Base-by-base conservation (phyloP, 2,797 vertebrate genomes). In the Sebastes wilsoni region DNA sequence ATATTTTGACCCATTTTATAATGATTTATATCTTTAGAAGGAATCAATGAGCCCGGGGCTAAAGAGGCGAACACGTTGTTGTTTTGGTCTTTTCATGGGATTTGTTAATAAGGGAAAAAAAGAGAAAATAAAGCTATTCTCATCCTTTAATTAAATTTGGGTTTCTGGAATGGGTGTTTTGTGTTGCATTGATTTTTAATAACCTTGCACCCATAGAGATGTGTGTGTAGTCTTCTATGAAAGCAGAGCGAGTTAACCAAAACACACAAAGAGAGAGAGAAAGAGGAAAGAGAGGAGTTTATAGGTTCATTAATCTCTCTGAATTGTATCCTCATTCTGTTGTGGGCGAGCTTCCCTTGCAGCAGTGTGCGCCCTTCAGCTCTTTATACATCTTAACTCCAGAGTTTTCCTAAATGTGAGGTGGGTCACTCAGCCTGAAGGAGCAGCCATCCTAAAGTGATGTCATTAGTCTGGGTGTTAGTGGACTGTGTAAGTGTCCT, bases 401-500 rank as follows among this genome's bases (percentile, higher is more conserved):
- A 38, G 9, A 62, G 46, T 54, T 65, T 22, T 42, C 18, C 27
- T 22, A 25, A 74, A 36, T 23, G 56, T 20, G 32, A 32, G 62
- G 27, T 5, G 38, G 64, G 54, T 78, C 64, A 65, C n/a, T 20
- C 12, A 3, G 25, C 54, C 36, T 42, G n/a, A 16, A 60, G 49
- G 66, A 64, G 77, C 52, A 77, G 54, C 25, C 79, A 66, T 60
- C 66, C 71, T 58, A n/a, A 78, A 71, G 13, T 79, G 69, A 83
- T 72, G 64, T 20, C 73, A 81, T 80, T 70, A 84, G 68, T 74
- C 66, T 77, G 69, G 42, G 54, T 74, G 64, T 79, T 81, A 56
- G 34, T 73, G 79, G 76, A 25, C 72, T 23, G 74, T 82, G 71
- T 54, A 46, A 58, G 66, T 66, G 83, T 76, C 60, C 83, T 23